These are phyloP conservation scores for Netelia fuscicornis DNA, from an alignment of 2,888 invertebrate genomes.

Conservation along the genomic window DNA sequence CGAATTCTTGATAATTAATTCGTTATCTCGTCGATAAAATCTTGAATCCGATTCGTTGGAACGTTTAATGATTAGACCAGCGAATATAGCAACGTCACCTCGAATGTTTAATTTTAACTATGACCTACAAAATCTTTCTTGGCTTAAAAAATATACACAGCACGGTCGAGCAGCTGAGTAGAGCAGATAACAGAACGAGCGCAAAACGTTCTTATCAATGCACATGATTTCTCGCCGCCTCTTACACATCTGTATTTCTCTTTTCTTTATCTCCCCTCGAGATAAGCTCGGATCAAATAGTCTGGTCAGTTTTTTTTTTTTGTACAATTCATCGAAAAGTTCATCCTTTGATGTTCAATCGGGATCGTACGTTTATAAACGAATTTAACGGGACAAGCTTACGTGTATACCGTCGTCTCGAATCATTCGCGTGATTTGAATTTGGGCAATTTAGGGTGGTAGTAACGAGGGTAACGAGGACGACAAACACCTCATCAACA, in stretches of 20 bases:
- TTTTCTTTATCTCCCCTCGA: too few species aligned
- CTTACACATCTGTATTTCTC: too few species aligned
- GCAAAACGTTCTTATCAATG: too few species aligned
- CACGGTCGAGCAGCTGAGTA: too few species aligned
- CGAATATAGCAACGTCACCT: neutral
- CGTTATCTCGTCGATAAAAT: too few species aligned
- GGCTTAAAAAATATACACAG: too few species aligned
- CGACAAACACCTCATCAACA: conserved; percentile 45
- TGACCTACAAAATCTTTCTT: neutral
- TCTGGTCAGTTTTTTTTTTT: too few species aligned
- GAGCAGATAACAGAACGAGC: too few species aligned
- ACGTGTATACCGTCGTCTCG: neutral
- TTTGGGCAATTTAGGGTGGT: conserved; percentile 20
- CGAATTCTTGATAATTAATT: neutral
- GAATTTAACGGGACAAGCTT: neutral
- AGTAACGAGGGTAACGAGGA: conserved; percentile 50
- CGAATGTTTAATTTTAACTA: neutral
- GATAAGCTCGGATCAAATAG: too few species aligned
- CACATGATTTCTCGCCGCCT: too few species aligned
- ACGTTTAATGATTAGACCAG: neutral
- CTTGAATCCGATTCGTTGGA: neutral
- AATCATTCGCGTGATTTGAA: conserved; percentile 31
- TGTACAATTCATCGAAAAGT: neutral
- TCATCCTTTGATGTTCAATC: neutral
- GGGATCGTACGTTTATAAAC: neutral